Evolutionary conservation across 2,888 invertebrate species (phyloP).

Genomic region (Apotomis betuletana): DNA sequence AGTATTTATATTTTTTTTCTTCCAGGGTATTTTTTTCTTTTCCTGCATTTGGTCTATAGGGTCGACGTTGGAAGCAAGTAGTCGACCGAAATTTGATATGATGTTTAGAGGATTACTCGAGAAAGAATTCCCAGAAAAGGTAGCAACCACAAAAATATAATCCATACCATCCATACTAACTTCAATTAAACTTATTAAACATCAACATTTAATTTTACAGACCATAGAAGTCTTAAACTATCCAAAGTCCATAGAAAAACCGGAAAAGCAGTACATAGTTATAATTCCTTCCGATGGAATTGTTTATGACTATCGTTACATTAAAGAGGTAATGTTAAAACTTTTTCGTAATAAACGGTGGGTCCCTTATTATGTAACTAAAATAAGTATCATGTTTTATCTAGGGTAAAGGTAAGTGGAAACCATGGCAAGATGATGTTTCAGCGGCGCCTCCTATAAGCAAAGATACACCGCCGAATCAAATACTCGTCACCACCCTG

Average conservation of each 20-base stretch:
- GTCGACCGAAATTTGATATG: slow-evolving; percentile 90
- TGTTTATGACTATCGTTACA: slow-evolving; percentile 95
- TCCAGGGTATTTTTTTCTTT: slow-evolving; percentile 95
- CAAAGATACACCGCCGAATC: slow-evolving; percentile 95
- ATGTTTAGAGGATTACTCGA: slow-evolving; percentile 92
- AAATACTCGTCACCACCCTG: slow-evolving; percentile 96
- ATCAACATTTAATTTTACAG: slow-evolving; percentile 48
- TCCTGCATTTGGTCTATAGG: slow-evolving; percentile 97
- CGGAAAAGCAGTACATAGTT: slow-evolving; percentile 92
- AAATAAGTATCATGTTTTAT: slow-evolving; percentile 10
- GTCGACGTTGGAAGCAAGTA: slow-evolving; percentile 88
- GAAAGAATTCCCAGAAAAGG: slow-evolving; percentile 89
- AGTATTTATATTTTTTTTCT: slow-evolving; percentile 31
- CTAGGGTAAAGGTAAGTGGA: slow-evolving; percentile 97
- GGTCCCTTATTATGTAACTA: neutral
- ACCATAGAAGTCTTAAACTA: slow-evolving; percentile 81
- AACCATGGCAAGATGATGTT: slow-evolving; percentile 94
- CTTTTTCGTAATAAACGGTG: too few species aligned
- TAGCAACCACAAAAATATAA: slow-evolving; percentile 37
- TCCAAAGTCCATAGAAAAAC: slow-evolving; percentile 82
- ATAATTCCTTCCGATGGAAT: slow-evolving; percentile 92
- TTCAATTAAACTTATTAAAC: too few species aligned
- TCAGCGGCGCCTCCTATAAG: slow-evolving; percentile 89
- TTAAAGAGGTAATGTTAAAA: slow-evolving; percentile 87
- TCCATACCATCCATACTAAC: too few species aligned